Evolutionary conservation across 2,797 vertebrate genomes (phyloP), one percentile per base, ranked within the genome.

Genomic region (Tadarida brasiliensis): DNA sequence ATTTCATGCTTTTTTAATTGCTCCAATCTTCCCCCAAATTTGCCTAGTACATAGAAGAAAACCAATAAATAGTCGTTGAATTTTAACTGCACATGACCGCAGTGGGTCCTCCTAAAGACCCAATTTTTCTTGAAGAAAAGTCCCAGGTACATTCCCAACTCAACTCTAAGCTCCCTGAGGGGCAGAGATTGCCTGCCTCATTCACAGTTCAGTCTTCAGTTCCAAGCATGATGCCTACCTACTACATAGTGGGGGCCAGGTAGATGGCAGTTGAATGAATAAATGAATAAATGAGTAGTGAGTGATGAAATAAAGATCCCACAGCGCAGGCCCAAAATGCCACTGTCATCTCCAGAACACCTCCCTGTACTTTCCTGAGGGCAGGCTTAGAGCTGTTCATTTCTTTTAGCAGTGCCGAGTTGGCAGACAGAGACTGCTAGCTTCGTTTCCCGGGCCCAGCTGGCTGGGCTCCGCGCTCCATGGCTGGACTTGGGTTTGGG

Each of bases 341-440:
- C 61, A 77, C 6, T 22, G 15, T 71, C 14, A 63, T 30, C 35
- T 94, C 49, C 54, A 85, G 61, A 95, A 61, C 54, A 65, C 39
- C 22, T 73, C 30, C 51, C 76, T 94, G 63, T 61, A 63, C 57
- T 91, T 97, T 74, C 67, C 33, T 44, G 39, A 57, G 83, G 47
- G 57, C 35, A 81, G 82, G 47, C 57, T 65, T 35, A 30, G 51
- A 86, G 67, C 74, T 54, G 19, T 68, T 68, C 22, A 63, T 77
- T 91, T 77, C 65, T 93, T 90, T 82, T 20, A 95, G 77, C 67
- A 54, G 71, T 16, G 87, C 83, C 1, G 7, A 63, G 57, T 39
- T 96, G 95, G 95, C 96, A 94, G 44, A 44, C 61, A 74, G 83
- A 70, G 88, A 47, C 56, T 22, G 83, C 77, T 77, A 73, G 73